Percentiles rank a stretch among this genome's conserved stretches.
These are phyloP conservation scores for Lathamus discolor DNA, from an alignment of 2,113 vertebrate species.

Conservation along the genomic window DNA sequence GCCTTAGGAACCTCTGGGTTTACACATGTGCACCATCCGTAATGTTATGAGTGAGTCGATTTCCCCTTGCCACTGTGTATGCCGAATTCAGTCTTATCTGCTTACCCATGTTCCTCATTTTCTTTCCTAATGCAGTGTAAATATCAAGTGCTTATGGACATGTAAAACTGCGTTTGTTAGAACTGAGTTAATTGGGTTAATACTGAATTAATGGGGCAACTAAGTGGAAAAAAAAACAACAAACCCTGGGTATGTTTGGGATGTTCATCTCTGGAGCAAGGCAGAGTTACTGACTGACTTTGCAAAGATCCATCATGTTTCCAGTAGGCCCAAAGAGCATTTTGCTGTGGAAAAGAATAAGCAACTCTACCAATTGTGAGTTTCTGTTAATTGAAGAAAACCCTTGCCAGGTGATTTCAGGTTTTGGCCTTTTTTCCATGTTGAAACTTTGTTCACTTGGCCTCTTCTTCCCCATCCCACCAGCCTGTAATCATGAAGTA, in stretches of 20 bases:
- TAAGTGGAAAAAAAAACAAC: background rate
- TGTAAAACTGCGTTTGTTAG: background rate
- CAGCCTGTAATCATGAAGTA: background rate
- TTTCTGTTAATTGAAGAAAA: background rate
- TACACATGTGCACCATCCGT: background rate
- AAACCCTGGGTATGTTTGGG: background rate
- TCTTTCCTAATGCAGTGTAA: background rate
- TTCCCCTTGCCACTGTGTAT: accelerated
- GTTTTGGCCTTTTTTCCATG: background rate
- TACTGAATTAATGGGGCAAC: background rate
- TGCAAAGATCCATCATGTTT: background rate
- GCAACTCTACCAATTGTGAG: background rate
- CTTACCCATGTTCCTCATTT: background rate
- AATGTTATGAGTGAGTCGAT: accelerated
- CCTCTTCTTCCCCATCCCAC: background rate
- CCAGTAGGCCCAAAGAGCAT: background rate
- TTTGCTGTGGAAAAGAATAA: background rate
- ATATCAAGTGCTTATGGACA: background rate
- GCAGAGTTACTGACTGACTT: background rate
- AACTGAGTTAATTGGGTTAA: background rate
- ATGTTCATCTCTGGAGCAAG: background rate
- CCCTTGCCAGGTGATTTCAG: background rate
- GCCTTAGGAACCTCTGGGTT: background rate
- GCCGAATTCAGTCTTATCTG: background rate
- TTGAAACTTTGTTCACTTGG: background rate